Evolutionary conservation across 92 coral and sea anemone genomes (phyloP).

Genomic region (Epizoanthus rinbou): DNA sequence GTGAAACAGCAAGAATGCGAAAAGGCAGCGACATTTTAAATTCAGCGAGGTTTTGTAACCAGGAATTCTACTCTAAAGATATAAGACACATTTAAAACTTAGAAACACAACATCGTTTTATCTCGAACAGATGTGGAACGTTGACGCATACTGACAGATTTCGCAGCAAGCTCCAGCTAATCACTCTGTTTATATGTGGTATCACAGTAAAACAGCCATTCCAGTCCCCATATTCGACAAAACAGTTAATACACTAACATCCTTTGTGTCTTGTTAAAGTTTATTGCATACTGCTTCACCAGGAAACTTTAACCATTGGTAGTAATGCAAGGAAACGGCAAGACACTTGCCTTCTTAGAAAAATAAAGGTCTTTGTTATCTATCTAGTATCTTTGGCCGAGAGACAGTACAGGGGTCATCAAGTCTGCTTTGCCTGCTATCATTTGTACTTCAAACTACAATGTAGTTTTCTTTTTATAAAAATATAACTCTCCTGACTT

Average conservation of each 20-base stretch:
- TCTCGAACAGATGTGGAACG: not conserved
- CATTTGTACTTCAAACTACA: constrained; percentile 4
- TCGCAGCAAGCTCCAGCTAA: not conserved
- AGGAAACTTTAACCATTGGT: constrained; percentile 46
- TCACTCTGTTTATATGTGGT: not conserved
- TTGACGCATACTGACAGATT: not conserved
- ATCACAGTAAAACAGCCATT: not conserved
- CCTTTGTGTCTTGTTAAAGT: constrained; percentile 31
- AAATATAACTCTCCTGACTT: not conserved
- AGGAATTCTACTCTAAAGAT: not conserved
- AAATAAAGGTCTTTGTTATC: constrained; percentile 44
- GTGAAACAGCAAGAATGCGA: not conserved
- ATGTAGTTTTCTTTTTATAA: not conserved
- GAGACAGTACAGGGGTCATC: not conserved
- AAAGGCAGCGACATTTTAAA: not conserved
- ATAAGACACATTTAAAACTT: not conserved
- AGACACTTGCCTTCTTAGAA: constrained; percentile 11
- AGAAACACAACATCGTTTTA: not conserved
- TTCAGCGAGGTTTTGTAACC: not conserved
- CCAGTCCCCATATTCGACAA: not conserved
- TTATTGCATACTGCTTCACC: constrained; percentile 65
- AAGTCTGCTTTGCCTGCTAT: not conserved
- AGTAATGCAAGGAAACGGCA: constrained; percentile 25
- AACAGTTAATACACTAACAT: not conserved
- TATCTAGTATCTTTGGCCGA: constrained; percentile 6